These are phyloP conservation scores for Zeus faber DNA, from an alignment of 2,113 vertebrate genomes.

Conservation along the genomic window DNA sequence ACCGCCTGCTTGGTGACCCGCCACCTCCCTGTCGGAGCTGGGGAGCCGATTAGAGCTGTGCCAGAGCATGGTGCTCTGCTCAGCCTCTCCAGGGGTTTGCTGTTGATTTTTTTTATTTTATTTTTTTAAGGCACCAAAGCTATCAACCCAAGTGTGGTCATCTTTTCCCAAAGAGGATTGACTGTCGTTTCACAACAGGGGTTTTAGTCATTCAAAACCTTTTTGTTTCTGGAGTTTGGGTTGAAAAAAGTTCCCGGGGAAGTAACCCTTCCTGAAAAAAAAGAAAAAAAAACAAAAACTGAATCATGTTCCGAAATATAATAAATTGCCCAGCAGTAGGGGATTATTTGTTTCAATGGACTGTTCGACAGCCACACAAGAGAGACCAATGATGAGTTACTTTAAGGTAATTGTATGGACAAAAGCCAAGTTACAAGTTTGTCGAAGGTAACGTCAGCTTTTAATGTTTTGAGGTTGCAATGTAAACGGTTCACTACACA, in stretches of 20 bases:
- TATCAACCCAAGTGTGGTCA: too few relatives aligned
- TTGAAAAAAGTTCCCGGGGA: too few relatives aligned
- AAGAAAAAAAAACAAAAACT: too few relatives aligned
- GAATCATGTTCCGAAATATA: conserved; percentile 11
- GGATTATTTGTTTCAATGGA: conserved; percentile 37
- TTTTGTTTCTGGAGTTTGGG: too few relatives aligned
- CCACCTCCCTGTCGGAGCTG: conserved; percentile 19
- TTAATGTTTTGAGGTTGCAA: conserved; percentile 6
- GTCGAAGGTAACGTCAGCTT: not conserved
- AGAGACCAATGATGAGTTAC: conserved; percentile 11
- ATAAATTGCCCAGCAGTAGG: conserved; percentile 10
- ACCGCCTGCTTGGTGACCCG: conserved; percentile 27
- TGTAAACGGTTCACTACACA: not conserved
- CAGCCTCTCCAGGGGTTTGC: too few relatives aligned
- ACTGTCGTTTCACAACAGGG: too few relatives aligned
- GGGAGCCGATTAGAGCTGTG: conserved; percentile 21
- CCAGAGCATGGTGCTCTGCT: too few relatives aligned
- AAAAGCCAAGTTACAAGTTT: conserved; percentile 19
- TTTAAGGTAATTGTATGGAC: conserved; percentile 6
- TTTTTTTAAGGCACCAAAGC: too few relatives aligned
- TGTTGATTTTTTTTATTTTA: too few relatives aligned
- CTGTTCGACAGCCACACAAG: conserved; percentile 7
- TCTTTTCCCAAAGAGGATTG: too few relatives aligned
- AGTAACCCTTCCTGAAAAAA: too few relatives aligned
- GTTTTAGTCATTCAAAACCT: too few relatives aligned